These are phyloP conservation scores for Pelusios castaneus DNA, from an alignment of 2,113 vertebrate genomes.

Conservation along the genomic window DNA sequence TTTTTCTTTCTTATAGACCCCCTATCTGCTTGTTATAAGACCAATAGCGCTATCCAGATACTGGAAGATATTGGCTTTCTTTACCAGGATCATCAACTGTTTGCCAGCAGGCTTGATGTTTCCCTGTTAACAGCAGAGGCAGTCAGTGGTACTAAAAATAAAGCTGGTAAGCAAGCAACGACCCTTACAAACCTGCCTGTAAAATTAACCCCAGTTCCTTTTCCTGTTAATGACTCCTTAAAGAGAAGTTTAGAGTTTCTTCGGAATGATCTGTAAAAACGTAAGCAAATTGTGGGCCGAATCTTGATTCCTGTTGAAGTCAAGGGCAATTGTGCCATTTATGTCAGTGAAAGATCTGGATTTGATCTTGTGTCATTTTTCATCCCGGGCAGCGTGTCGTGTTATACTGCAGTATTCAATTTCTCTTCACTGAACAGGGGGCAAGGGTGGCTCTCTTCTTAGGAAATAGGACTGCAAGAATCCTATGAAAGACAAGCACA, in stretches of 20 bases:
- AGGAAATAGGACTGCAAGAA: not conserved
- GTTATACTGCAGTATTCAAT: not conserved
- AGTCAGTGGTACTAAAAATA: constrained; percentile 64
- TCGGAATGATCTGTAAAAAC: not conserved
- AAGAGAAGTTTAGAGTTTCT: not conserved
- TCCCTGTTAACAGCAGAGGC: constrained; percentile 66
- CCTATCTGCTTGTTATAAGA: constrained; percentile 70
- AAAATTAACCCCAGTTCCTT: not conserved
- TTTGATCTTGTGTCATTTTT: not conserved
- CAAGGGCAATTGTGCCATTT: not conserved
- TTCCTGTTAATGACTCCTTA: not conserved
- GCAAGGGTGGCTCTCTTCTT: rapidly evolving
- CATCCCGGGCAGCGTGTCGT: rapidly evolving
- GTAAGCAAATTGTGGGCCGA: not conserved
- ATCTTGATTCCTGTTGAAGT: not conserved
- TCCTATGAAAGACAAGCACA: not conserved
- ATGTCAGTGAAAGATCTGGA: not conserved
- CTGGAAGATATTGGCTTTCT: constrained; percentile 75
- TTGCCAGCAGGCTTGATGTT: constrained; percentile 72
- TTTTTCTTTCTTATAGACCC: constrained; percentile 62
- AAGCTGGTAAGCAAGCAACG: constrained; percentile 68
- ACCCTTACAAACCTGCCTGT: not conserved
- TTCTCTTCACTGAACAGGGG: not conserved
- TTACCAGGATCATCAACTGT: constrained; percentile 74
- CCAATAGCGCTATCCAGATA: constrained; percentile 66